Conservation (phyloP, 2,797 vertebrate species). For the Capromys pilorides region DNA sequence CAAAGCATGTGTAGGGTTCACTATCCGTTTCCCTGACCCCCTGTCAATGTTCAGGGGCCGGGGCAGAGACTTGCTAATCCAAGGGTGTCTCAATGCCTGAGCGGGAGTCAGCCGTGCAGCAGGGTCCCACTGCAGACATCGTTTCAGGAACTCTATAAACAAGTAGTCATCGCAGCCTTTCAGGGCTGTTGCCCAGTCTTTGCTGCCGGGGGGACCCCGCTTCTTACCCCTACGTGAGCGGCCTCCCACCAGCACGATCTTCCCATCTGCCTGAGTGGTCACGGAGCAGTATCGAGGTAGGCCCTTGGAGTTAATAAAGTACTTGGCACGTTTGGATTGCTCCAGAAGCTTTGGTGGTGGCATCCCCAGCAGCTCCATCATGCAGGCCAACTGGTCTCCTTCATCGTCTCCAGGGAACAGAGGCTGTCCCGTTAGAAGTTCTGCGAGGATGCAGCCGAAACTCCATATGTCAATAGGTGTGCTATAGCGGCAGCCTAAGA, state of each 20-base stretch:
- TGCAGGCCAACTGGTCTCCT: conserved; percentile 96
- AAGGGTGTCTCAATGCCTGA: conserved; percentile 95
- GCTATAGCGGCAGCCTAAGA: conserved; percentile 95
- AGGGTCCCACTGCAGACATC: conserved; percentile 98
- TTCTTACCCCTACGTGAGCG: conserved; percentile 95
- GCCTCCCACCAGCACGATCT: conserved; percentile 91
- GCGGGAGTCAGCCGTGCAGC: conserved; percentile 92
- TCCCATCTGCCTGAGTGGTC: conserved; percentile 91
- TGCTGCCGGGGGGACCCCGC: conserved; percentile 94
- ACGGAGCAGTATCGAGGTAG: conserved; percentile 96
- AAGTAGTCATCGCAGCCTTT: conserved; percentile 96
- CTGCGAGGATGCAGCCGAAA: conserved; percentile 97
- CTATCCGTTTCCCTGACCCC: conserved; percentile 88
- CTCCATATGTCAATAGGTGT: conserved; percentile 99
- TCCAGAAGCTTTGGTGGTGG: conserved; percentile 95
- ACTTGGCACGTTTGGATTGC: conserved; percentile 95
- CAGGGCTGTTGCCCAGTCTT: conserved; percentile 93
- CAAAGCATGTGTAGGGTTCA: conserved; percentile 91
- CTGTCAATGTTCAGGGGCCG: conserved; percentile 90
- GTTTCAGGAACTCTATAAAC: conserved; percentile 96
- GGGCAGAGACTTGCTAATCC: conserved; percentile 93
- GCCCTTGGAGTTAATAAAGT: conserved; percentile 98
- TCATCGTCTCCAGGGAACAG: conserved; percentile 98
- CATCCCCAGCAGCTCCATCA: conserved; percentile 98
- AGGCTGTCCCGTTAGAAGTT: conserved; percentile 97